Percentiles rank a stretch among this genome's conserved stretches.
phyloP scores from a whole-genome alignment of 2,113 vertebrate species.

The Acanthisitta chloris region DNA sequence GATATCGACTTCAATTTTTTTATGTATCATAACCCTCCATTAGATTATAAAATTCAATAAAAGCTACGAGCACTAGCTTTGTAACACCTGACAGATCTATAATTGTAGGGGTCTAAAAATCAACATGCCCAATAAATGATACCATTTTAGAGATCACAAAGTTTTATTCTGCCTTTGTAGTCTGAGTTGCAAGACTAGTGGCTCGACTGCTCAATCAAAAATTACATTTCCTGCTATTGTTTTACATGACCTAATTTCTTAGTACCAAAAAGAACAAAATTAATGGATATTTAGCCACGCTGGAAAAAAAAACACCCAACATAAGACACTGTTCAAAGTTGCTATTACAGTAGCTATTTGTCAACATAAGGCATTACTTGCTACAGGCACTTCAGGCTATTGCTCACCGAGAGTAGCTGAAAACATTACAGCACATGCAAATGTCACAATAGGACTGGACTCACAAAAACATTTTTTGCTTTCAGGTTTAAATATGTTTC shows the following conservation, averaged over 20 bases:
- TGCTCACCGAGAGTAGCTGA: neutral
- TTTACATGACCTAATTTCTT: neutral
- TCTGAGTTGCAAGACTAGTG: neutral
- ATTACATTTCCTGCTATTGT: neutral
- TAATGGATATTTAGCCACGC: neutral
- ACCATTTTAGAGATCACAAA: neutral
- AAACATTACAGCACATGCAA: neutral
- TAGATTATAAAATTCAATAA: slow-evolving; percentile 2
- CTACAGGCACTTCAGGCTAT: neutral
- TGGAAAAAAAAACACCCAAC: neutral
- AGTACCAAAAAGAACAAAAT: neutral
- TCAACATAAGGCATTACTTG: neutral
- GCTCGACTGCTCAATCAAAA: neutral
- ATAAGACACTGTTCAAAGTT: neutral
- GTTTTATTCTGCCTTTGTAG: neutral
- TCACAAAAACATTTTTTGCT: neutral
- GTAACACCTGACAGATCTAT: neutral
- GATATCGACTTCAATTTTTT: neutral
- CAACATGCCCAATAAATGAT: neutral
- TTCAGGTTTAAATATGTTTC: neutral
- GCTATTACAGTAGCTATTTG: neutral
- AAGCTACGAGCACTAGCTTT: neutral
- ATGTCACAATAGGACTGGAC: neutral
- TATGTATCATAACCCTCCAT: neutral
- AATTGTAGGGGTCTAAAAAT: neutral